A percentile compares a stretch with the other conserved stretches of the same genome.
Evolutionary conservation across 2,113 vertebrate species (phyloP).

Genomic region (Lamprotornis superbus): DNA sequence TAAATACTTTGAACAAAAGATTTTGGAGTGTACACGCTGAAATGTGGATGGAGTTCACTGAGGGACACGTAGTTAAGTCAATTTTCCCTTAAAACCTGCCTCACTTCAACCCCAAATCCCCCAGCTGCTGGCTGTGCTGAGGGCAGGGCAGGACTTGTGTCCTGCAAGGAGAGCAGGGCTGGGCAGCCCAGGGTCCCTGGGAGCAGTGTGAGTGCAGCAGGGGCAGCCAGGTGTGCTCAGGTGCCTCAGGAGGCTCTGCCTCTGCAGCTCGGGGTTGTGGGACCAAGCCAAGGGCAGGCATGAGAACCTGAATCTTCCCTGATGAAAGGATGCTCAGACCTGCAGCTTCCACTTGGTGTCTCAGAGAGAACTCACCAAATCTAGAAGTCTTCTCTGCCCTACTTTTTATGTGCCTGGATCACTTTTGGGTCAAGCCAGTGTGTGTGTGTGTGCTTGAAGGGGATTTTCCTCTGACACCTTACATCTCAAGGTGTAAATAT

Average conservation of each 20-base stretch:
- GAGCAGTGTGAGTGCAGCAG: not conserved
- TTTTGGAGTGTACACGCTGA: not conserved
- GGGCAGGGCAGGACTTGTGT: not conserved
- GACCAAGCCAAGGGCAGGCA: not conserved
- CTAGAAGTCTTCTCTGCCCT: not conserved
- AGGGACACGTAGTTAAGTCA: not conserved
- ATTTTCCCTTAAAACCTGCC: not conserved
- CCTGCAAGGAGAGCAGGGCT: not conserved
- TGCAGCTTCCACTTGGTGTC: not conserved
- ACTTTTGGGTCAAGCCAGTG: not conserved
- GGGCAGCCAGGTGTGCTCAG: not conserved
- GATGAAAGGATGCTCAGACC: not conserved
- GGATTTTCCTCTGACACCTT: not conserved
- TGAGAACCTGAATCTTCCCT: not conserved
- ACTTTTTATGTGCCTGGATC: not conserved
- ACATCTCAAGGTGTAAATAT: not conserved
- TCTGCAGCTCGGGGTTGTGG: not conserved
- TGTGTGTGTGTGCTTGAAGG: not conserved
- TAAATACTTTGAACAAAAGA: constrained; percentile 9
- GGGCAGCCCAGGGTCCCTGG: not conserved
- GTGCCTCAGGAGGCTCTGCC: accelerated
- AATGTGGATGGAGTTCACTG: not conserved
- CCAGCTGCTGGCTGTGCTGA: not conserved
- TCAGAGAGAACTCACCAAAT: not conserved
- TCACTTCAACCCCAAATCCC: not conserved